Conservation (phyloP, 1,140 invertebrate genomes). For the Lanistes nyassanus region DNA sequence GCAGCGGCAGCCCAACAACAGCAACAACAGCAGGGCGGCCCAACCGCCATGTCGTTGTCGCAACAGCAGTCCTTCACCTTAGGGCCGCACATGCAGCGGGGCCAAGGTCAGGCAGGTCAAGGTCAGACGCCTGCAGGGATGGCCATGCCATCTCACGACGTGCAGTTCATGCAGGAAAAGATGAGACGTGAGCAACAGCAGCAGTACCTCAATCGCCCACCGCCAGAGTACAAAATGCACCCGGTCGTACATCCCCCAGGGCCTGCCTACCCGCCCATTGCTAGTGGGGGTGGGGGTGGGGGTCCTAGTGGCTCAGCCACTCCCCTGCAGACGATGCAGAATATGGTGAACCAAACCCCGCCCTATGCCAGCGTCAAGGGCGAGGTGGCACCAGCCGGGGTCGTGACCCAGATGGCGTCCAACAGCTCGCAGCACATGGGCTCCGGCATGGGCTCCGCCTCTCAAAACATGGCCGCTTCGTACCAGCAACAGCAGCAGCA, state of each 20-base stretch:
- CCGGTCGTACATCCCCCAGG: slow-evolving; percentile 32
- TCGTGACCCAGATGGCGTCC: slow-evolving; percentile 51
- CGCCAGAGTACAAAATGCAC: slow-evolving; percentile 62
- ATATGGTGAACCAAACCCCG: slow-evolving; percentile 64
- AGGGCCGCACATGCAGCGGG: slow-evolving; percentile 57
- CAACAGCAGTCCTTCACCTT: slow-evolving; percentile 74
- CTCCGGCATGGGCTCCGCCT: slow-evolving; percentile 11
- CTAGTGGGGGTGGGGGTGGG: slow-evolving; percentile 26
- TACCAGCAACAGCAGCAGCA: slow-evolving; percentile 28
- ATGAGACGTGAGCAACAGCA: slow-evolving; percentile 41
- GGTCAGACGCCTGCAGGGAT: slow-evolving; percentile 15
- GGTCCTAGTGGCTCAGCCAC: slow-evolving; percentile 38
- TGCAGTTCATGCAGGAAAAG: slow-evolving; percentile 51
- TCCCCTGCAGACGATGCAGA: slow-evolving; percentile 65
- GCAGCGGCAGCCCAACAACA: slow-evolving; percentile 67
- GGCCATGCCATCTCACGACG: slow-evolving; percentile 39
- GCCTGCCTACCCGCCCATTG: slow-evolving; percentile 20
- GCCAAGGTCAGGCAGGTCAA: slow-evolving; percentile 30
- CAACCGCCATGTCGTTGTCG: slow-evolving; percentile 75
- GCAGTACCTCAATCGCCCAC: slow-evolving; percentile 57
- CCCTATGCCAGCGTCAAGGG: slow-evolving; percentile 54
- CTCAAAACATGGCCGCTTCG: slow-evolving; percentile 14
- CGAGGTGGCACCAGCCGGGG: slow-evolving; percentile 25
- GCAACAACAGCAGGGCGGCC: slow-evolving; percentile 38
- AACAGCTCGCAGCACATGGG: slow-evolving; percentile 21